A percentile compares a stretch with the other conserved stretches of the same genome.
phyloP scores from a whole-genome alignment of 2,888 invertebrate species.

The Panorpa germanica region DNA sequence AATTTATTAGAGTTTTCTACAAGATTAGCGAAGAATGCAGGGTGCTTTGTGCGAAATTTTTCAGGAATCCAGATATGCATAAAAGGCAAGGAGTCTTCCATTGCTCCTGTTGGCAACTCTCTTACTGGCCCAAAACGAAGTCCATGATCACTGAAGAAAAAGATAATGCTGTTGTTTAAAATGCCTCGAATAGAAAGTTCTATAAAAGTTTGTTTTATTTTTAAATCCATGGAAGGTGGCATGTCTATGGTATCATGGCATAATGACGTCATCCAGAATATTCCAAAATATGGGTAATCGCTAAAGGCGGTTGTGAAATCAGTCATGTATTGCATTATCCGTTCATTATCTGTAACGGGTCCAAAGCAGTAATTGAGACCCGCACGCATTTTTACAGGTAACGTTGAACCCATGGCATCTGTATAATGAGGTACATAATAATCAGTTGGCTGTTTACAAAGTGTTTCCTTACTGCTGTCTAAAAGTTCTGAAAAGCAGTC shows the following conservation, averaged over 20 bases:
- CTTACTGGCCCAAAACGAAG: slow-evolving; percentile 56
- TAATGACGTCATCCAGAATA: slow-evolving; percentile 64
- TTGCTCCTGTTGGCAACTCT: slow-evolving; percentile 46
- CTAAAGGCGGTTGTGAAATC: slow-evolving; percentile 45
- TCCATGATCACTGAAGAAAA: slow-evolving; percentile 66
- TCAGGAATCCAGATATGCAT: slow-evolving; percentile 47
- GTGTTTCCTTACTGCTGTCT: too few relatives aligned
- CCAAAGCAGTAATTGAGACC: slow-evolving; percentile 38
- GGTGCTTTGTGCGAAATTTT: too few relatives aligned
- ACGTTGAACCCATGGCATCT: slow-evolving; percentile 39
- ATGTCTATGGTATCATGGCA: slow-evolving; percentile 52
- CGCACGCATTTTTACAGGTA: slow-evolving; percentile 27
- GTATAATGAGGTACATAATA: slow-evolving; percentile 63
- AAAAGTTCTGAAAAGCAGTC: too few relatives aligned
- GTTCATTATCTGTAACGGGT: slow-evolving; percentile 40
- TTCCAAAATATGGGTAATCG: slow-evolving; percentile 43
- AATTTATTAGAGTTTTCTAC: slow-evolving; percentile 41
- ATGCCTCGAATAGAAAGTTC: slow-evolving; percentile 36
- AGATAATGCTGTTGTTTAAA: slow-evolving; percentile 41
- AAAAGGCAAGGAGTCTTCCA: slow-evolving; percentile 60
- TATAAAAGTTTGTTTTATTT: slow-evolving; percentile 35
- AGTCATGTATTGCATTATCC: slow-evolving; percentile 45
- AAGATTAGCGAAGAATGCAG: slow-evolving; percentile 33
- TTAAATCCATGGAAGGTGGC: slow-evolving; percentile 43
- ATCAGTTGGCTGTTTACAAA: slow-evolving; percentile 55